Evolutionary conservation across 2,888 invertebrate species (phyloP), one percentile per base, ranked within the genome.

Genomic region (Stenichneumon culpator): DNA sequence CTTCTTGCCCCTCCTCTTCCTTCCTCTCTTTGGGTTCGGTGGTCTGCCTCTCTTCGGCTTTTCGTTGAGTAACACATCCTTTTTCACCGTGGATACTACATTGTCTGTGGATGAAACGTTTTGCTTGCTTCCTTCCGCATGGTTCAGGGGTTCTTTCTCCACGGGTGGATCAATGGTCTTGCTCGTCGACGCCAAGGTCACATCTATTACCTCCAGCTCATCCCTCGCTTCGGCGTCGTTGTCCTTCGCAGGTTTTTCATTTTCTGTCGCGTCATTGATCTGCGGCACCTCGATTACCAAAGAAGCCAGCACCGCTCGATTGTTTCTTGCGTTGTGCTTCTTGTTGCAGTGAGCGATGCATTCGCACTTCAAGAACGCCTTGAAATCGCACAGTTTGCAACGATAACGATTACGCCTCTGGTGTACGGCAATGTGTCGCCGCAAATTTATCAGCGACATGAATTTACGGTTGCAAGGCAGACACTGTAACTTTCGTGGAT

Each of bases 351-450:
- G 97, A 84, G 95, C 95, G 0, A 96, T 95, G 65, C 97, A 95
- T 87, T 96, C 96, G 69, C 95, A 95, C 88, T 96, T 96, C 16
- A 95, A 94, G 88, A 96, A 97, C 83, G 96, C 95, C 90, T 96
- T 96, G 90, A 95, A 97, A 73, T 96, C 95, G 93, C 98, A 98
- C 22, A 96, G 93, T 90, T 96, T 96, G 91, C 98, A 98, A 79
- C 96, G 96, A 91, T 96, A 98, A 39, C 97, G 95, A 89, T 96
- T 95, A 96, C 97, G 97, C 83, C 96, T 96, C 83, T 96, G 95
- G 91, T 97, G 97, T 3, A 94, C 92, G 0, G 96, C 96, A 94
- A 96, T 95, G 89, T 97, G 97, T 72, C 94, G 93, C 32, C 96
- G 94, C 6, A 97, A 91, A 87, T 95, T 95, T 72, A 94, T 94